Percentiles rank a stretch among this genome's conserved stretches.
These are phyloP conservation scores for Chloroceryle amazona DNA, from an alignment of 2,797 vertebrate species.

Conservation along the genomic window DNA sequence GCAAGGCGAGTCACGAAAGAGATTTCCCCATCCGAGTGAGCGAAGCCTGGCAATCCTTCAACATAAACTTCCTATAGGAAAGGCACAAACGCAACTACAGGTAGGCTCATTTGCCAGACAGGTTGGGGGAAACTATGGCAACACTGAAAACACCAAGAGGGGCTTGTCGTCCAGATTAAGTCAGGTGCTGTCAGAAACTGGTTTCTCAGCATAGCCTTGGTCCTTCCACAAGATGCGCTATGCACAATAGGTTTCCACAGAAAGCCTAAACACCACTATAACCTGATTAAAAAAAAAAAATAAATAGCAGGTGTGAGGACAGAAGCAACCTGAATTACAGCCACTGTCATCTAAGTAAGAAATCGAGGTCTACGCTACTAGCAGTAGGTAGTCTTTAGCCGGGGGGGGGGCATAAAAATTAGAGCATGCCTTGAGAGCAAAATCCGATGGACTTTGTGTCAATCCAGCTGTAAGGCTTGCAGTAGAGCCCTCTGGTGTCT, in stretches of 20 bases:
- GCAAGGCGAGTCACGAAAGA: constrained; percentile 11
- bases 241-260: neutral
- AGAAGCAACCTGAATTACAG: neutral
- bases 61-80: constrained; percentile 26
- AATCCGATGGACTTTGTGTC: neutral
- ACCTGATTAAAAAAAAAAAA: neutral
- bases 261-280: neutral
- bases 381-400: neutral
- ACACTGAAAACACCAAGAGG: neutral
- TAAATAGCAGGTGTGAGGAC: neutral
- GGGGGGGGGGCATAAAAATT: neutral
- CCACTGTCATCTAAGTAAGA: neutral
- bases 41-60: neutral
- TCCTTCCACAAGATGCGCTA: neutral
- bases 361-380: accelerated
- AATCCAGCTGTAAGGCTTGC: neutral
- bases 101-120: neutral
- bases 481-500: constrained; percentile 62
- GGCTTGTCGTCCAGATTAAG: neutral
- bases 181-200: neutral
- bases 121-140: neutral
- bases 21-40: neutral
- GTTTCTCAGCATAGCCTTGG: neutral
- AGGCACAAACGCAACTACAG: neutral
- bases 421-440: neutral